phyloP scores from a whole-genome alignment of 2,113 vertebrate species.

The Eurypyga helias region DNA sequence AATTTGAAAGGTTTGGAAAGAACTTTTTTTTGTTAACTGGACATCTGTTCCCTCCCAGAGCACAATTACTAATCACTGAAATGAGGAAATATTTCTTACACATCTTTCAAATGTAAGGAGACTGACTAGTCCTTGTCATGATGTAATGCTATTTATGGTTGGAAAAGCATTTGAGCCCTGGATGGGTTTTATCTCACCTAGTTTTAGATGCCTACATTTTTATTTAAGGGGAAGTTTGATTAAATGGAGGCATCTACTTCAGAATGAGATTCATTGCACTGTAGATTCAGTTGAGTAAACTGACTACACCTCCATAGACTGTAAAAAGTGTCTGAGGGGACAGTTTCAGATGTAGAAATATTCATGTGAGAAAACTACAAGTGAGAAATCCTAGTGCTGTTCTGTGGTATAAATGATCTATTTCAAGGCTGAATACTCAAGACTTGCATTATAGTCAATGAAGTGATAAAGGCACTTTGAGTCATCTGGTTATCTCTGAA shows the following conservation, averaged over 20 bases:
- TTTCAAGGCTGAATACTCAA: background rate
- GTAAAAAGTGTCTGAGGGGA: background rate
- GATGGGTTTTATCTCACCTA: background rate
- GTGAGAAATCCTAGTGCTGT: background rate
- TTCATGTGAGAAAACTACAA: background rate
- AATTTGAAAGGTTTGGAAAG: background rate
- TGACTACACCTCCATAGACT: background rate
- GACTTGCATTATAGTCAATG: background rate
- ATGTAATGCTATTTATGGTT: background rate
- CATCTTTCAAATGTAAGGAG: background rate
- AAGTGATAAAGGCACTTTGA: background rate
- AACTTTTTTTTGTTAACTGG: background rate
- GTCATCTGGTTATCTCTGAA: background rate
- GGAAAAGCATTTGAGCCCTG: background rate
- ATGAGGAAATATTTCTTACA: background rate
- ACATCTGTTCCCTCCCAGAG: background rate
- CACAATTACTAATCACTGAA: background rate
- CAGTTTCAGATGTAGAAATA: background rate
- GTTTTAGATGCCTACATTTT: background rate
- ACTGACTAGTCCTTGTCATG: background rate
- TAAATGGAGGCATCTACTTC: background rate
- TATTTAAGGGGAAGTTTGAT: background rate
- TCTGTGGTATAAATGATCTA: background rate
- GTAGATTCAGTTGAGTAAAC: background rate
- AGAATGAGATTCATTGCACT: background rate